Percentiles rank a stretch among this genome's conserved stretches.
These are phyloP conservation scores for Phoxinus dragarum DNA, from an alignment of 2,797 vertebrate species.

Conservation along the genomic window DNA sequence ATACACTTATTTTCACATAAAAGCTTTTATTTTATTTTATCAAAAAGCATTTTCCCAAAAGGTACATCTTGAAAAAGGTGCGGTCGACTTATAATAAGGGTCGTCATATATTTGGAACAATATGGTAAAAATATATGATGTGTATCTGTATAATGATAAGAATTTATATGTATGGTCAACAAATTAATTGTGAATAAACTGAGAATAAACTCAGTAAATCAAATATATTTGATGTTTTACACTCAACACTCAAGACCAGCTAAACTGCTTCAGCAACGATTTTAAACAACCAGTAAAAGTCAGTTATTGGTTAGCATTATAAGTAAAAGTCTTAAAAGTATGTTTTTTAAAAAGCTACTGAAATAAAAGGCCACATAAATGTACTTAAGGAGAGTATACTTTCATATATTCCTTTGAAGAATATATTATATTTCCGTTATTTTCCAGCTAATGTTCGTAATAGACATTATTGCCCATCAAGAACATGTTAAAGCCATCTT, in stretches of 20 bases:
- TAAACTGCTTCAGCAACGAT: not conserved
- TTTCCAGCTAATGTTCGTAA: not conserved
- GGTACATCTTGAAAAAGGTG: too few species aligned
- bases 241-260: not conserved
- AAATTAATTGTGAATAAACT: not conserved
- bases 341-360: not conserved
- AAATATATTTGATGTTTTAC: not conserved
- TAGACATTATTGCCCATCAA: not conserved
- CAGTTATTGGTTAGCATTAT: not conserved
- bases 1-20: too few species aligned
- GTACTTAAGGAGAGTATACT: not conserved
- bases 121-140: not conserved
- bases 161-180: not conserved
- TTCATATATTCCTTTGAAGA: not conserved
- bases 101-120: too few species aligned
- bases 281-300: not conserved
- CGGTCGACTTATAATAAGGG: too few species aligned
- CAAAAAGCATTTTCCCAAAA: too few species aligned
- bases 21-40: too few species aligned
- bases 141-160: not conserved
- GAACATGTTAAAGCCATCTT: not conserved
- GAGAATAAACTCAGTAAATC: not conserved
- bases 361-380: not conserved
- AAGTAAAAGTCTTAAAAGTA: not conserved
- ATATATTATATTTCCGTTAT: not conserved